These are phyloP conservation scores for Leptinotarsa texana DNA, from an alignment of 1,140 invertebrate genomes.

Conservation along the genomic window DNA sequence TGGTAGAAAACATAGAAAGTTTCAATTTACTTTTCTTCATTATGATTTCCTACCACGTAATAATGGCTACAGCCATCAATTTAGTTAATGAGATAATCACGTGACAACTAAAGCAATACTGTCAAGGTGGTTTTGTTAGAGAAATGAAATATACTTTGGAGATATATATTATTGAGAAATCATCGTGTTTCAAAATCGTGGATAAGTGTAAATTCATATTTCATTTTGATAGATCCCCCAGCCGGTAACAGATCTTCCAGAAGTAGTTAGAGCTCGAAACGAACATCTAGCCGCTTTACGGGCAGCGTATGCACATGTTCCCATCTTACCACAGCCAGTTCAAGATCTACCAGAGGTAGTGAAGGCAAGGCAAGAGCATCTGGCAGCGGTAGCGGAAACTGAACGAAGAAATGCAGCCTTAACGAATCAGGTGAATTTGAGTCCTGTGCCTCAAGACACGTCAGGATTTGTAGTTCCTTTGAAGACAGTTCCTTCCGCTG, in stretches of 20 bases:
- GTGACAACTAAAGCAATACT: too few relatives aligned
- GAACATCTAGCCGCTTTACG: slow-evolving; percentile 49
- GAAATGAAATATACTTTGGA: too few relatives aligned
- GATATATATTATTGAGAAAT: too few relatives aligned
- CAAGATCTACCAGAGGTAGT: slow-evolving; percentile 50
- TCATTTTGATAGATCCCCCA: slow-evolving; percentile 33
- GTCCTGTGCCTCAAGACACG: slow-evolving; percentile 36
- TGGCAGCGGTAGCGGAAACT: slow-evolving; percentile 46
- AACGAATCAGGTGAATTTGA: slow-evolving; percentile 37
- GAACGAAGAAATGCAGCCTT: slow-evolving; percentile 37
- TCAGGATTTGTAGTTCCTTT: slow-evolving; percentile 39
- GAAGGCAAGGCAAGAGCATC: slow-evolving; percentile 49
- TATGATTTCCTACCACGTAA: too few relatives aligned
- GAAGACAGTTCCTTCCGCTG: slow-evolving; percentile 23
- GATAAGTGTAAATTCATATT: too few relatives aligned
- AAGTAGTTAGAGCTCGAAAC: slow-evolving; percentile 47
- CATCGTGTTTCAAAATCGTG: too few relatives aligned
- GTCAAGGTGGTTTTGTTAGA: too few relatives aligned
- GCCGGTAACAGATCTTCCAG: slow-evolving; percentile 50
- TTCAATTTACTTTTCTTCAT: too few relatives aligned
- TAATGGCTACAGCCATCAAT: too few relatives aligned
- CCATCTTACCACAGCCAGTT: slow-evolving; percentile 40
- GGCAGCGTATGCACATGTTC: slow-evolving; percentile 35
- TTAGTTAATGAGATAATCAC: too few relatives aligned
- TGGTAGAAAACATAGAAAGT: too few relatives aligned